phyloP scores from a whole-genome alignment of 2,797 vertebrate species.

The Molossus molossus region DNA sequence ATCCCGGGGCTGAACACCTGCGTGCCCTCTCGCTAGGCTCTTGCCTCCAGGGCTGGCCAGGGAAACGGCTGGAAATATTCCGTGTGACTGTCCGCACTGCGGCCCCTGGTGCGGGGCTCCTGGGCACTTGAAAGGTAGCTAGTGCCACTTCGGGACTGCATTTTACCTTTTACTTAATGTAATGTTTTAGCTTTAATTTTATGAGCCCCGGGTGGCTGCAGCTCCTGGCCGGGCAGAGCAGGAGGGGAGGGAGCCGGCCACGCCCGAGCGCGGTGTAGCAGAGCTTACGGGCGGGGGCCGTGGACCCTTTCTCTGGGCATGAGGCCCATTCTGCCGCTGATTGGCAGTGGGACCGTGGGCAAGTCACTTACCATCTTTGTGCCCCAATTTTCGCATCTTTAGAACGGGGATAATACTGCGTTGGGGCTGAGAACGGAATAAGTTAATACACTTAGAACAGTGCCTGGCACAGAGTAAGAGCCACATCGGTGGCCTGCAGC shows the following conservation, averaged over 20 bases:
- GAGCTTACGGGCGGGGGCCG: not conserved
- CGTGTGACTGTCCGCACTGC: accelerated
- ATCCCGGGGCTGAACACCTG: not conserved
- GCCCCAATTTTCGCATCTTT: not conserved
- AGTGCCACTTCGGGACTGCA: accelerated
- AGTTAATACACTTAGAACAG: not conserved
- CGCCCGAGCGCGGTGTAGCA: not conserved
- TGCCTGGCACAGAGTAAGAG: not conserved
- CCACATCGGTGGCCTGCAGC: no score
- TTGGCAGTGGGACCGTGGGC: not conserved
- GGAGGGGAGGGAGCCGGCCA: not conserved
- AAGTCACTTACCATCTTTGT: not conserved
- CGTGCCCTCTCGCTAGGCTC: not conserved
- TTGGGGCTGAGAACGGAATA: not conserved
- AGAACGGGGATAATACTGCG: not conserved
- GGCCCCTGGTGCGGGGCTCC: accelerated
- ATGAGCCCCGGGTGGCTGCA: not conserved
- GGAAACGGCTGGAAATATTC: not conserved
- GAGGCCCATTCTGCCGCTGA: not conserved
- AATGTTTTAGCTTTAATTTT: not conserved
- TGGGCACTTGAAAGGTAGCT: not conserved
- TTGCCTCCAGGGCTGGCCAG: not conserved
- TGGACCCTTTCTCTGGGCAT: not conserved
- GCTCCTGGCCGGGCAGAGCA: not conserved
- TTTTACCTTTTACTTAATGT: constrained; percentile 20